phyloP scores from a whole-genome alignment of 2,888 invertebrate species.

The Drosophila anomelani region DNA sequence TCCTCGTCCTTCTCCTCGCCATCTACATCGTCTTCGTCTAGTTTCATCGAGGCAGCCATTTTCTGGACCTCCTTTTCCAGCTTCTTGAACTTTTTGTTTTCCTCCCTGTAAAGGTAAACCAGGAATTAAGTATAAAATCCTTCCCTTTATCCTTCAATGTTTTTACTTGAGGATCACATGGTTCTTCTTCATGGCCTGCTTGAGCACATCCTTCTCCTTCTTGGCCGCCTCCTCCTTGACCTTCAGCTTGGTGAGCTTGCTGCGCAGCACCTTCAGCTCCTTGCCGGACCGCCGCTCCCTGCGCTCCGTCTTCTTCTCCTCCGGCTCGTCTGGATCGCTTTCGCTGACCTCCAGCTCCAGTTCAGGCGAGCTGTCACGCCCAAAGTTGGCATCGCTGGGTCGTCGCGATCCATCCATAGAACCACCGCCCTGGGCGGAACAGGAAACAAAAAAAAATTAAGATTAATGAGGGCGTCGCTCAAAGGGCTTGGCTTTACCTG shows the following conservation, averaged over 20 bases:
- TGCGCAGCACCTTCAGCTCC: conserved; percentile 83
- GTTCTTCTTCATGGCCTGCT: conserved; percentile 92
- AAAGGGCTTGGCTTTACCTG: conserved; percentile 62
- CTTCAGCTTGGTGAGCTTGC: conserved; percentile 86
- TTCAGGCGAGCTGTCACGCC: conserved; percentile 87
- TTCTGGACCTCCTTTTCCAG: conserved; percentile 95
- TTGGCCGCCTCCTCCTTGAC: conserved; percentile 90
- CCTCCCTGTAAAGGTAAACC: conserved; percentile 86
- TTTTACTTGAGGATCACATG: conserved; percentile 89
- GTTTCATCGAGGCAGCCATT: conserved; percentile 95
- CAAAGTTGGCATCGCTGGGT: conserved; percentile 82
- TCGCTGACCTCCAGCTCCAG: conserved; percentile 87
- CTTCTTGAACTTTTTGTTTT: conserved; percentile 92
- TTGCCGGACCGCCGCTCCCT: conserved; percentile 88
- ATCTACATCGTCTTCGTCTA: conserved; percentile 90
- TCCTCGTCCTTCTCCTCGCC: conserved; percentile 89
- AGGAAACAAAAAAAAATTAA: conserved; percentile 4
- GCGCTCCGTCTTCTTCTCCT: conserved; percentile 88
- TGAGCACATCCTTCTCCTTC: conserved; percentile 91
- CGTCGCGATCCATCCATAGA: conserved; percentile 81
- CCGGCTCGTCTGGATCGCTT: conserved; percentile 88
- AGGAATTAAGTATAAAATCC: neutral
- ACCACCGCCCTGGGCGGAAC: conserved; percentile 73
- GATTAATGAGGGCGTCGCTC: conserved; percentile 9
- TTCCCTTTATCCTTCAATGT: neutral